Evolutionary conservation across 2,113 vertebrate species (phyloP).

Genomic region (Gallinago undulata): DNA sequence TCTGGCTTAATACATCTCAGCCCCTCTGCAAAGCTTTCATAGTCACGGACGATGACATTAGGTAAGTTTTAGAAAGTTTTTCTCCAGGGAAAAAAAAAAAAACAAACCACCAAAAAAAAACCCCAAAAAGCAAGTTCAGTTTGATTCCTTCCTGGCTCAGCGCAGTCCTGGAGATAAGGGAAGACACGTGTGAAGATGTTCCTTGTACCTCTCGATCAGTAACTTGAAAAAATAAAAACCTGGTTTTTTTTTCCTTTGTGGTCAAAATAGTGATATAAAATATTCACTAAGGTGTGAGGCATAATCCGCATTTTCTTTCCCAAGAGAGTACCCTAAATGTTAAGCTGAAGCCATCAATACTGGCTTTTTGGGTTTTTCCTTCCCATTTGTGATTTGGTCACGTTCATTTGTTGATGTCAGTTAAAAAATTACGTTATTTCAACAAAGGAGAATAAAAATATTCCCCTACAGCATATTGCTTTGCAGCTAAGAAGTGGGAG

Average conservation of each 20-base stretch:
- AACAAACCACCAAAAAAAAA: not conserved
- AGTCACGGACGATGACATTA: slow-evolving; percentile 90
- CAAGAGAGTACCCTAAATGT: too few relatives aligned
- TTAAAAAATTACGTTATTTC: not conserved
- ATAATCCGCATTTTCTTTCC: not conserved
- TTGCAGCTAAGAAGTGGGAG: not conserved
- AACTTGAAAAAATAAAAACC: not conserved
- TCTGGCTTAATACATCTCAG: slow-evolving; percentile 90
- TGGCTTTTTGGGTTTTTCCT: not conserved
- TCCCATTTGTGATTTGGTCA: not conserved
- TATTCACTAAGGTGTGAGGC: not conserved
- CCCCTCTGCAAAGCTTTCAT: slow-evolving; percentile 91
- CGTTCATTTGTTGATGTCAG: not conserved
- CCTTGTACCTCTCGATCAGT: not conserved
- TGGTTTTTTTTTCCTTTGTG: not conserved
- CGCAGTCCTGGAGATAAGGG: not conserved
- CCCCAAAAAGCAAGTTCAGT: not conserved
- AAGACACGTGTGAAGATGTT: not conserved
- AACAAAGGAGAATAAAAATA: not conserved
- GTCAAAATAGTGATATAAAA: not conserved
- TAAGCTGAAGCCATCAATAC: not conserved
- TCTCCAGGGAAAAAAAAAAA: too few relatives aligned
- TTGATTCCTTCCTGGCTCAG: not conserved
- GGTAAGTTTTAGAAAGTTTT: slow-evolving; percentile 60
- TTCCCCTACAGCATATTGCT: not conserved